phyloP scores from a whole-genome alignment of 2,113 vertebrate species.

The Speoplatyrhinus poulsoni region DNA sequence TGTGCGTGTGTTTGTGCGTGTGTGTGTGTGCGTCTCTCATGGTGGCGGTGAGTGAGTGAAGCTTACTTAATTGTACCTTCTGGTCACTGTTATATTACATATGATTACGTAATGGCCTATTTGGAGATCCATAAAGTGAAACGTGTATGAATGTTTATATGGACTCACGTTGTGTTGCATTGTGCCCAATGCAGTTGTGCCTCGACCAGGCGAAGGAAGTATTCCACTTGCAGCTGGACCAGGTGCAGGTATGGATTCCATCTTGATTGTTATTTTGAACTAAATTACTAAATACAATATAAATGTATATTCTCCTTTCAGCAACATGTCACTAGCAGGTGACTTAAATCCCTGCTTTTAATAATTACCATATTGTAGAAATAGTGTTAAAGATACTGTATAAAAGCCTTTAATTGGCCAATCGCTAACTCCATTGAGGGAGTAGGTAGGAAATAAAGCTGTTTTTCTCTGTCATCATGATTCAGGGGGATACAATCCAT shows the following conservation, averaged over 20 bases:
- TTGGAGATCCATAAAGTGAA: neutral
- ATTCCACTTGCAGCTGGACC: constrained; percentile 61
- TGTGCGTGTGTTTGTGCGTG: neutral
- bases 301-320: neutral
- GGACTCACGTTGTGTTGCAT: constrained; percentile 2
- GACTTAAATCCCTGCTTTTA: neutral
- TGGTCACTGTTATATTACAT: too few relatives aligned
- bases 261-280: neutral
- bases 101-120: too few relatives aligned
- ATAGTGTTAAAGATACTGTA: neutral
- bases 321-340: neutral
- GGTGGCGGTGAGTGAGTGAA: neutral
- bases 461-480: constrained; percentile 47
- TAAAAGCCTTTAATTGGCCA: neutral
- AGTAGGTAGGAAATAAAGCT: constrained; percentile 27
- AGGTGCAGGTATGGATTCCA: constrained; percentile 45
- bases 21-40: neutral
- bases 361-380: neutral
- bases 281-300: neutral
- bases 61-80: too few relatives aligned
- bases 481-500: constrained; percentile 57
- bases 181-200: constrained; percentile 28
- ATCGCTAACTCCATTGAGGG: neutral
- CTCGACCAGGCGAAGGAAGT: constrained; percentile 52
- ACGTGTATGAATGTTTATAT: neutral